Base-by-base conservation (phyloP, 2,888 invertebrate species). In the Apeira syringaria region DNA sequence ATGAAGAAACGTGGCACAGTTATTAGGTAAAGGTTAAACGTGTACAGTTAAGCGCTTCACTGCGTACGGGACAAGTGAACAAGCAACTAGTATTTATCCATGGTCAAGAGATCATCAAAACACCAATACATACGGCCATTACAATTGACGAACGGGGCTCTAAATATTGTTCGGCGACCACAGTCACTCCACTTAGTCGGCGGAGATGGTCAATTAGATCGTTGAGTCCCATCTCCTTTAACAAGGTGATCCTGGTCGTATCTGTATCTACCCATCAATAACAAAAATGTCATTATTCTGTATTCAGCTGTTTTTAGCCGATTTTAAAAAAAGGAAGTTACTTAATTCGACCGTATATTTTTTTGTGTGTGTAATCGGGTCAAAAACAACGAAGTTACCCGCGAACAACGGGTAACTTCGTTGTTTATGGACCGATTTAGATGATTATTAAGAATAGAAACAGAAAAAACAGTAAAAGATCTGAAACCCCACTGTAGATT, bases 201-300 rank as follows among this genome's bases (percentile, higher is more conserved):
- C 79, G 79, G 80, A 80, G 75, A 61, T 57, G 51, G 53, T 36
- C 67, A 50, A 75, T 79, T 75, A 74, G 43, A 43, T 55, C 36
- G 26, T 39, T 68, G 64, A 80, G 61, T 68, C 50, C 54, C 55
- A 53, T 72, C 74, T 70, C 80, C 73, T 75, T 74, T 47, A 22
- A 33, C 22, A 29, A 32, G 15, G 12, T 40, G 33, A 28, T 18
- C 20, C 7, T 20, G 7, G 7, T 20, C 5, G 20, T 5, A 20
- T 2, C 24, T 17, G 9, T 17, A 17, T 4, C 5, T 5, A 11
- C 11, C 5, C 11, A 26, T 7, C 20, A 20, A 2, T 20, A 20
- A n/a, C n/a, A n/a, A n/a, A n/a, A n/a, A n/a, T n/a, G n/a, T n/a
- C n/a, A n/a, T n/a, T n/a, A n/a, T n/a, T n/a, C n/a, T n/a, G n/a